These are phyloP conservation scores for Cryptus viduatorius DNA, from an alignment of 2,888 invertebrate genomes.

Conservation along the genomic window DNA sequence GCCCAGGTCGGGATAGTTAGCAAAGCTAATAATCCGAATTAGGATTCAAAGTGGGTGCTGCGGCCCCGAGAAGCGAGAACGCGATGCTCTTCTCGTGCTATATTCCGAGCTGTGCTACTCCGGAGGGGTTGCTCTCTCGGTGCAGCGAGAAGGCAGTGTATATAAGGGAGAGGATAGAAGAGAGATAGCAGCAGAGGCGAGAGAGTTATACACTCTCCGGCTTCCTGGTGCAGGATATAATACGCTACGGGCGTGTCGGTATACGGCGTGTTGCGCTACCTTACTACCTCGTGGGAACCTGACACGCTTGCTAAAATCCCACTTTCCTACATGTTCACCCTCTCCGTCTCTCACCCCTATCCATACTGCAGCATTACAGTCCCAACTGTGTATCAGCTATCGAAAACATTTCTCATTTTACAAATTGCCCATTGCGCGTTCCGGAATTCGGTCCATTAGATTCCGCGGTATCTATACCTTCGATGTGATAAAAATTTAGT, in stretches of 20 bases:
- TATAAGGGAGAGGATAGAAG: constrained; percentile 50
- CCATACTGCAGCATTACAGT: constrained; percentile 10
- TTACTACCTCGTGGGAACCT: constrained; percentile 73
- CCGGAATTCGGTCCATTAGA: not conserved
- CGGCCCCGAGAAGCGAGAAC: constrained; percentile 66
- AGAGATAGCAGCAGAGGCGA: constrained; percentile 58
- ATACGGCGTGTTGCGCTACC: constrained; percentile 57
- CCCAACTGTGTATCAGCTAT: constrained; percentile 22
- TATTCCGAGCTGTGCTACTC: not conserved
- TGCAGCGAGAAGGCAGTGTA: constrained; percentile 49
- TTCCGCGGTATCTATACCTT: not conserved
- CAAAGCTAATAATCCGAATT: constrained; percentile 78
- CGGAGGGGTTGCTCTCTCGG: constrained; percentile 37
- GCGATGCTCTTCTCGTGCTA: constrained; percentile 19
- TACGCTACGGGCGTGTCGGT: constrained; percentile 61
- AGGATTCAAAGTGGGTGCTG: constrained; percentile 77
- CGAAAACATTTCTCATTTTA: constrained; percentile 6
- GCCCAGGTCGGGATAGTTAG: constrained; percentile 72
- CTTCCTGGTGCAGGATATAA: constrained; percentile 66
- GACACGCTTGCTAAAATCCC: constrained; percentile 77
- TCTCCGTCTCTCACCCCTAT: not conserved
- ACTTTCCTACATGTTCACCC: constrained; percentile 46
- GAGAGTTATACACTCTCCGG: constrained; percentile 62
- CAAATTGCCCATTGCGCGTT: not conserved
- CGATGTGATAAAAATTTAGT: not conserved